phyloP scores from a whole-genome alignment of 2,888 invertebrate species.

The Gisinianus flammeolus region DNA sequence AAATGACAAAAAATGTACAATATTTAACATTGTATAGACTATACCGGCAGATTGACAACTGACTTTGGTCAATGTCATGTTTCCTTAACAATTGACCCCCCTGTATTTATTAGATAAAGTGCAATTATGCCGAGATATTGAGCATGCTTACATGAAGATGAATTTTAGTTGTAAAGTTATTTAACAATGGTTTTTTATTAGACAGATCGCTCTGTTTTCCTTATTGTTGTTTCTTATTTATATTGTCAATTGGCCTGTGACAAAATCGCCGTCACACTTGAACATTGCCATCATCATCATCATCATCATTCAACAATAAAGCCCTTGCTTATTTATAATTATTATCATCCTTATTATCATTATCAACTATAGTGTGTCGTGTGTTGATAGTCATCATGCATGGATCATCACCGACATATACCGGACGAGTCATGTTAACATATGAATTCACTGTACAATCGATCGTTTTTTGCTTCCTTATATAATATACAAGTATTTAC shows the following conservation, averaged over 20 bases:
- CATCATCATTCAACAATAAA: conserved; percentile 21
- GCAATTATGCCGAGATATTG: too few relatives aligned
- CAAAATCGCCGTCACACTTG: background rate
- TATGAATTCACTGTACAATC: background rate
- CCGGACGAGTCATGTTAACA: background rate
- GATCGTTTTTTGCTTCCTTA: background rate
- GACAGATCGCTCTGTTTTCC: conserved; percentile 20
- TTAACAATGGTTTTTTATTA: conserved; percentile 33
- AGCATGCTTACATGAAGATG: too few relatives aligned
- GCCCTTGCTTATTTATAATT: background rate
- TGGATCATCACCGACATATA: background rate
- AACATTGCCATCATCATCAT: conserved; percentile 21
- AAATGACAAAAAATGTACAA: too few relatives aligned
- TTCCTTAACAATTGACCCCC: too few relatives aligned
- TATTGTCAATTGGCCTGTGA: background rate
- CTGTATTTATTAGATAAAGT: too few relatives aligned
- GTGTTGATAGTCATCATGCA: background rate
- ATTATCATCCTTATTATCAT: conserved; percentile 15
- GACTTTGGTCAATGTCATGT: too few relatives aligned
- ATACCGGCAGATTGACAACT: too few relatives aligned
- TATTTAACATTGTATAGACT: too few relatives aligned
- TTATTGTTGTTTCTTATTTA: conserved; percentile 2
- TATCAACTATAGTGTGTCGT: background rate
- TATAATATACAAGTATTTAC: background rate
- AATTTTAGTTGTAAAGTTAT: conserved; percentile 29